phyloP scores from a whole-genome alignment of 2,888 invertebrate genomes.

The Beris chalybata region DNA sequence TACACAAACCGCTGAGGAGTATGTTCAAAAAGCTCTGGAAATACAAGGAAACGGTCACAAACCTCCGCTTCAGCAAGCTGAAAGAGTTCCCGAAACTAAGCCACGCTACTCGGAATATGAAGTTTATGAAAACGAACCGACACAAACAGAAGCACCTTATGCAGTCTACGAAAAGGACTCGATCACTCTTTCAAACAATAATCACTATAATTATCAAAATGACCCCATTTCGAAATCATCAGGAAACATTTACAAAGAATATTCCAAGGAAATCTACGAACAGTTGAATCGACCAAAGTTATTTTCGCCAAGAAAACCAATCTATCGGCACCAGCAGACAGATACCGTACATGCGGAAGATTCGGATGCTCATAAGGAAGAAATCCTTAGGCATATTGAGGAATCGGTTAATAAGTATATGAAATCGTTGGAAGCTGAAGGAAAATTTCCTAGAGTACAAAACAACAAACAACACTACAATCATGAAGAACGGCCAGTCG shows the following conservation, averaged over 20 bases:
- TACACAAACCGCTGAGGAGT: conserved; percentile 52
- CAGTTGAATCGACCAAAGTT: conserved; percentile 37
- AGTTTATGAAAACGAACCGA: conserved; percentile 35
- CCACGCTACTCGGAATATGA: conserved; percentile 30
- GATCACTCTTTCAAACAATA: conserved; percentile 40
- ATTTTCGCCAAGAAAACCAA: not conserved
- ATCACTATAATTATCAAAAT: conserved; percentile 45
- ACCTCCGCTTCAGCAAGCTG: not conserved
- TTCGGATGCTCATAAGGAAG: conserved; percentile 52
- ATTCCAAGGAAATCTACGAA: conserved; percentile 43
- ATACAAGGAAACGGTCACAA: conserved; percentile 45
- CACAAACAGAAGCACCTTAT: conserved; percentile 37
- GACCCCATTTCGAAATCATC: conserved; percentile 39
- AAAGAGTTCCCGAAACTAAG: not conserved
- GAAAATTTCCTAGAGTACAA: conserved; percentile 46
- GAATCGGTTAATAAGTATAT: conserved; percentile 56
- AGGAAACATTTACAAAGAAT: conserved; percentile 41
- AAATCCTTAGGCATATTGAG: conserved; percentile 55
- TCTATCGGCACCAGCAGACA: conserved; percentile 4
- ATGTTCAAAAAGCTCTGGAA: conserved; percentile 54
- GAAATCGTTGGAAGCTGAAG: conserved; percentile 53
- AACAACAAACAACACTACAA: conserved; percentile 43
- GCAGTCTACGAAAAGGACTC: conserved; percentile 36
- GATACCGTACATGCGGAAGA: not conserved
- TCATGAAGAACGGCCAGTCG: conserved; percentile 7